Evolutionary conservation across 1,140 invertebrate species (phyloP).

Genomic region (Acyrthosiphon pisum): DNA sequence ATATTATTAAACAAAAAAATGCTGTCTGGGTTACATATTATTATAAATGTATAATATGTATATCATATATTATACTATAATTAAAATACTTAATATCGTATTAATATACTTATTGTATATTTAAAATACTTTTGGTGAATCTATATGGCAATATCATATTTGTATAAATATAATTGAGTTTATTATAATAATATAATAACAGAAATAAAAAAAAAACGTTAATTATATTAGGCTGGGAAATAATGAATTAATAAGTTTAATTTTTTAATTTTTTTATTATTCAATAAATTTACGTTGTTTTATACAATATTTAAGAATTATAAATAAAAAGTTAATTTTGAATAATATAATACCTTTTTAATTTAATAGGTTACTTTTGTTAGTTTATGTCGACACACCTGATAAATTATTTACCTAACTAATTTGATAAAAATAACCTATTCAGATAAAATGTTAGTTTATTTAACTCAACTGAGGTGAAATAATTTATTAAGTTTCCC

Average conservation of each 20-base stretch:
- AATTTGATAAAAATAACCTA: neutral
- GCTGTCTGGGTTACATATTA: no score
- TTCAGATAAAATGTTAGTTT: neutral
- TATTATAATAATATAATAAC: no score
- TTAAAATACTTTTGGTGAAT: no score
- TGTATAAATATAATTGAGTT: no score
- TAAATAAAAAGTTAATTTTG: neutral
- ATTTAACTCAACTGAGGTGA: neutral
- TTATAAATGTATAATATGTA: no score
- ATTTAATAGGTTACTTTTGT: neutral
- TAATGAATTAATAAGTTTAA: neutral
- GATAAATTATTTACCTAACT: neutral
- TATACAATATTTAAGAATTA: neutral
- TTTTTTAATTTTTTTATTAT: neutral
- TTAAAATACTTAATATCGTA: no score
- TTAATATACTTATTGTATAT: no score
- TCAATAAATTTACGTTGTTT: neutral
- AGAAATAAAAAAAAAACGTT: neutral
- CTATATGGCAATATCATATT: no score
- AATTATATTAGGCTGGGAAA: neutral
- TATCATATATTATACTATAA: no score
- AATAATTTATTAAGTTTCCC: neutral
- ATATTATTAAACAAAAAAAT: no score
- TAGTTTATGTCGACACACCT: neutral
- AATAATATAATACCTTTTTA: neutral